Conservation (phyloP, 2,888 invertebrate species). For the Liopterus haemorrhoidalis region DNA sequence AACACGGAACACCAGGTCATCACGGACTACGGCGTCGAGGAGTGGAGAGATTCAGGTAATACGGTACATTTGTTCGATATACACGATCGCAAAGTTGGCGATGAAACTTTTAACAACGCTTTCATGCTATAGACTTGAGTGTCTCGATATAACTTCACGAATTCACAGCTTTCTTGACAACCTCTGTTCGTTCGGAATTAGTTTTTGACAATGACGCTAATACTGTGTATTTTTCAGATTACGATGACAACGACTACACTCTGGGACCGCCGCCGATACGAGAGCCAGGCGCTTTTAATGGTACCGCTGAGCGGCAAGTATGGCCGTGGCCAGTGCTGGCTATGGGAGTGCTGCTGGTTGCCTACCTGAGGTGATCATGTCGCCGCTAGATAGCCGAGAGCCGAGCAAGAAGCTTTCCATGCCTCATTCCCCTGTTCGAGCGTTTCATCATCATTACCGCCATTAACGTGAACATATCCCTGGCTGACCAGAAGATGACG, state of each 20-base stretch:
- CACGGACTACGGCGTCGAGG: conserved; percentile 64
- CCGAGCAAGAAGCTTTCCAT: neutral
- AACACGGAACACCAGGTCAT: conserved; percentile 40
- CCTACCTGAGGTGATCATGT: conserved; percentile 26
- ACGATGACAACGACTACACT: conserved; percentile 45
- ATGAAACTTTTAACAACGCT: neutral
- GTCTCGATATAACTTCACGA: no score
- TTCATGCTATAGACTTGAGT: no score
- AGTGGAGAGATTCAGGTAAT: conserved; percentile 67
- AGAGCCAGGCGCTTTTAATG: conserved; percentile 43
- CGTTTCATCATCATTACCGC: neutral
- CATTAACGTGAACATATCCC: conserved; percentile 8
- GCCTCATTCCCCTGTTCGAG: neutral
- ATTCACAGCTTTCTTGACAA: no score
- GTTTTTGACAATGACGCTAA: no score
- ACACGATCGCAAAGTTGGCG: neutral
- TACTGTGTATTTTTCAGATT: conserved; percentile 43
- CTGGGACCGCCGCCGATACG: conserved; percentile 44
- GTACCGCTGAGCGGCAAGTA: conserved; percentile 29
- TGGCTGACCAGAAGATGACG: neutral
- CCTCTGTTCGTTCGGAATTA: no score
- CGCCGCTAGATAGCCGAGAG: neutral
- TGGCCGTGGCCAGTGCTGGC: conserved; percentile 1
- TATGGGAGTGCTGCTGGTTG: conserved; percentile 24
- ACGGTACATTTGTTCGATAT: neutral